These are phyloP conservation scores for Rhorus exstirpatorius DNA, from an alignment of 2,888 invertebrate genomes.

Conservation along the genomic window DNA sequence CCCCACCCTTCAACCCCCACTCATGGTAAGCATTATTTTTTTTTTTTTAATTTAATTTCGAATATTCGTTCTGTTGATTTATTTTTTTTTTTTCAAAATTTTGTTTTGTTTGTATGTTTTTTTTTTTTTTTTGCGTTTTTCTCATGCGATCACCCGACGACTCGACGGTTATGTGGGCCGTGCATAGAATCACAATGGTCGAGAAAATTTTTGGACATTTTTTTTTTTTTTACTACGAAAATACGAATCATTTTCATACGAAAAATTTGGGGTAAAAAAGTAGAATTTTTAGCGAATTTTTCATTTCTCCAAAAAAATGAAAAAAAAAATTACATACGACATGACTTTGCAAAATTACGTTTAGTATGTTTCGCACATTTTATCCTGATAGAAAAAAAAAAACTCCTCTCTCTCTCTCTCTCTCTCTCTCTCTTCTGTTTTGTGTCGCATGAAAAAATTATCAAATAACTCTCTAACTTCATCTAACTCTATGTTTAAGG, in stretches of 20 bases:
- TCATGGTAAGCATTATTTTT: constrained; percentile 86
- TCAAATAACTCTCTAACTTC: constrained; percentile 83
- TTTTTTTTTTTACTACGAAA: no score
- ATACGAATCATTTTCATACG: neutral
- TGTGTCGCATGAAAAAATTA: constrained; percentile 80
- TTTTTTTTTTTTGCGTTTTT: constrained; percentile 46
- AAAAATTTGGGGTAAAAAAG: no score
- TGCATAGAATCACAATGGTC: constrained; percentile 26
- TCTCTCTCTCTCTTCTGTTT: constrained; percentile 72
- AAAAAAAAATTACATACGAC: no score
- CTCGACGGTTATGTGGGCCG: constrained; percentile 63
- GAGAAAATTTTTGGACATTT: neutral
- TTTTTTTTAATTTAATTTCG: constrained; percentile 85
- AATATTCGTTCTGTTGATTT: constrained; percentile 76
- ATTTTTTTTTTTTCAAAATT: constrained; percentile 67
- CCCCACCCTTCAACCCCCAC: constrained; percentile 85
- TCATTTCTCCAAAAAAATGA: neutral
- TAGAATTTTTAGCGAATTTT: no score
- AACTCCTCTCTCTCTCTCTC: no score
- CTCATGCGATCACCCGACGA: constrained; percentile 65
- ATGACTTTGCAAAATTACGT: constrained; percentile 23
- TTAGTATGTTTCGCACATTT: constrained; percentile 54
- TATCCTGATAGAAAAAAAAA: constrained; percentile 54
- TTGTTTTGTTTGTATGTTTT: constrained; percentile 30
- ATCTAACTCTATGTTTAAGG: constrained; percentile 72